Conservation (phyloP, 2,113 vertebrate genomes). For the Noturus placidus region DNA sequence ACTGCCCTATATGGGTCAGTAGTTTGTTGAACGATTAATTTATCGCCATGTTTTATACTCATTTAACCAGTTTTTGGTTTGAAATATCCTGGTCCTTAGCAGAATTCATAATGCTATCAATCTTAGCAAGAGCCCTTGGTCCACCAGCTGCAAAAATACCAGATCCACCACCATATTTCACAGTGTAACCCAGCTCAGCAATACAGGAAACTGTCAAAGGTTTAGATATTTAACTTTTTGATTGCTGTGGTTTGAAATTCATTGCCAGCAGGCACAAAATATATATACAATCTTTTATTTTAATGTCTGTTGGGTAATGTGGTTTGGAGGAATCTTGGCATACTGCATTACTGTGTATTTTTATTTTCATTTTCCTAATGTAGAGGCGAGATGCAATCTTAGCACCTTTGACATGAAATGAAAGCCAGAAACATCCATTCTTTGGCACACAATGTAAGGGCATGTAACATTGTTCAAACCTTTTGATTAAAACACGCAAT, state of each 20-base stretch:
- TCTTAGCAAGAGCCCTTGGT: neutral
- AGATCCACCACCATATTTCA: neutral
- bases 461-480: conserved; percentile 24
- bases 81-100: neutral
- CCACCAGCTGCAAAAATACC: neutral
- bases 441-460: conserved; percentile 13
- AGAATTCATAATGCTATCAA: conserved; percentile 7
- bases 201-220: neutral
- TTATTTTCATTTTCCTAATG: conserved; percentile 30
- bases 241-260: neutral
- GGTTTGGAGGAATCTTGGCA: conserved; percentile 18
- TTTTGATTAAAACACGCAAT: conserved; percentile 37
- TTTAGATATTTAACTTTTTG: neutral
- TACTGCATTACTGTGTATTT: conserved; percentile 11
- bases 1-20: neutral
- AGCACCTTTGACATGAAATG: conserved; percentile 43
- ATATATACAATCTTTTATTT: neutral
- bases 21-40: no score
- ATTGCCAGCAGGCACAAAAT: neutral
- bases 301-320: neutral
- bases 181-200: neutral
- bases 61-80: neutral
- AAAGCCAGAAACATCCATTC: conserved; percentile 34
- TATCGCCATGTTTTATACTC: neutral
- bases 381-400: conserved; percentile 20